phyloP scores from a whole-genome alignment of 2,797 vertebrate species.

The Falco novaeseelandiae region DNA sequence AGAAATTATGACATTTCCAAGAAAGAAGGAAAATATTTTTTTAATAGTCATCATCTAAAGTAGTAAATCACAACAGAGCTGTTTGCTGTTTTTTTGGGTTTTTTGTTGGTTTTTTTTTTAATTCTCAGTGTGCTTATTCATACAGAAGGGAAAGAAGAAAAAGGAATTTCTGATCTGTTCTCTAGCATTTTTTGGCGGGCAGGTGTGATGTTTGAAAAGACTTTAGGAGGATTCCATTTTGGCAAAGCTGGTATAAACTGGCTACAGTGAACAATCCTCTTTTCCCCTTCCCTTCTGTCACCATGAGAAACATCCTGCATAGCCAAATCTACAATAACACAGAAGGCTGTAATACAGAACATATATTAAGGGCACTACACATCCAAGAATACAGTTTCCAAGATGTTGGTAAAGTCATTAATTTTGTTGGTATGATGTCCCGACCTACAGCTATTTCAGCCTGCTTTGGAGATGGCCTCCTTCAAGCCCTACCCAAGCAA shows the following conservation, averaged over 20 bases:
- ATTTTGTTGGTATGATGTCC: background rate
- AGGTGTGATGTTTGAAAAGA: background rate
- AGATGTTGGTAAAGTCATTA: background rate
- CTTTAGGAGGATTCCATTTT: background rate
- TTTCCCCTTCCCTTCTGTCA: background rate
- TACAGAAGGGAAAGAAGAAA: background rate
- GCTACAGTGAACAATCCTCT: background rate
- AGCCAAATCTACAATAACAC: background rate
- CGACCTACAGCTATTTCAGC: background rate
- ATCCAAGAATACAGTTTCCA: background rate
- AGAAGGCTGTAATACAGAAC: background rate
- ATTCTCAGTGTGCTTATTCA: constrained; percentile 6
- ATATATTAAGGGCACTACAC: background rate
- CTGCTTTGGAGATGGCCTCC: background rate
- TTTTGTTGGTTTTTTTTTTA: background rate
- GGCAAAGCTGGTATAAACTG: background rate
- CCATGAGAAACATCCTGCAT: background rate
- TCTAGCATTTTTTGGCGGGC: background rate
- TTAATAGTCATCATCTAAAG: background rate
- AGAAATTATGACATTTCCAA: constrained; percentile 37
- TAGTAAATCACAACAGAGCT: background rate
- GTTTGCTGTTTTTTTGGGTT: too few relatives aligned
- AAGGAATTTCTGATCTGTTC: background rate
- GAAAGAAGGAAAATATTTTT: background rate
- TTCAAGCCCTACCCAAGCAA: background rate